Base-by-base conservation (phyloP, 2,113 vertebrate genomes). In the Nicator chloris region DNA sequence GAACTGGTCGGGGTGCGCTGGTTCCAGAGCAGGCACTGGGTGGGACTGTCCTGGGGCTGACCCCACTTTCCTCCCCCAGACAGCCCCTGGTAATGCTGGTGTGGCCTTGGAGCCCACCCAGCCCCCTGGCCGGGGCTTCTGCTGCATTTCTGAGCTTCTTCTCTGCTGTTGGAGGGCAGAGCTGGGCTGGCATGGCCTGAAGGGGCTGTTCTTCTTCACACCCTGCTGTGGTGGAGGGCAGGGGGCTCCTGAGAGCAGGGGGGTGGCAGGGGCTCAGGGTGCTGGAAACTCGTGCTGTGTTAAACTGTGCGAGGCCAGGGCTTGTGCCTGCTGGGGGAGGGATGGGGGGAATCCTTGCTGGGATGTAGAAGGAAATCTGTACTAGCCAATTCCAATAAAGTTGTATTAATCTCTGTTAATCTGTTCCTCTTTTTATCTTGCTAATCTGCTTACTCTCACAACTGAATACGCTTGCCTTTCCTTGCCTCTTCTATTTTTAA, bases 321-420 rank as follows among this genome's bases (percentile, higher is more conserved):
- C 4, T 35, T 30, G 77, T 10, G 9, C 15, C 57, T 59, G 84
- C 61, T 45, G 68, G 86, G 81, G 69, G 60, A 31, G 76, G 82
- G 68, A 22, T 30, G 54, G 65, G 64, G 45, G 50, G 27, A 56
- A 31, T 13, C 45, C 44, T 64, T 59, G 72, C 69, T 31, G 20
- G 11, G 56, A 59, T 14, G 42, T 61, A 92, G 95, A 18, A 53
- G 69, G 94, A 61, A 88, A 84, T 64, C 87, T 84, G 91, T 64
- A 13, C 63, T 85, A 87, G 73, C n/a, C 71, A 37, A 26, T 65
- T 85, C 72, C 42, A 96, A 95, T 97, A 95, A 97, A 95, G 69
- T 84, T 26, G 6, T 39, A 6, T 27, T 92, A 87, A 87, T 85
- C 73, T 39, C 44, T 57, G 47, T 59, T 92, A 85, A 89, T 76